Percentiles rank a stretch among this genome's conserved stretches.
These are phyloP conservation scores for Labroides dimidiatus DNA, from an alignment of 2,797 vertebrate genomes.

Conservation along the genomic window DNA sequence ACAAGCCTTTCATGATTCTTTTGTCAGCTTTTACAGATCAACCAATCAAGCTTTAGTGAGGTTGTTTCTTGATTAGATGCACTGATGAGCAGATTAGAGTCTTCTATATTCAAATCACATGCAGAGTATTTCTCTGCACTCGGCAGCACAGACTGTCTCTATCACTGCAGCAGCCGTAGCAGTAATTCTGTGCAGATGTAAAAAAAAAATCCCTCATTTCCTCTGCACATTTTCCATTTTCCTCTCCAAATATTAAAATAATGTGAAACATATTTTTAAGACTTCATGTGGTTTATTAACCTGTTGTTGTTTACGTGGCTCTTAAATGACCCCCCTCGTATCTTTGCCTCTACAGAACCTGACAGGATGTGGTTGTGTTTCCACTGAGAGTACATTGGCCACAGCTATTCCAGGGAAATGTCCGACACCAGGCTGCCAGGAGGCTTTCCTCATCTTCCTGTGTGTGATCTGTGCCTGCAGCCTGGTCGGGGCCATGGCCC, in stretches of 20 bases:
- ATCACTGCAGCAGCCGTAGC: constrained; percentile 1
- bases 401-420: constrained; percentile 93
- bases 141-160: constrained; percentile 22
- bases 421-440: constrained; percentile 92
- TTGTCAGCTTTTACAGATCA: constrained; percentile 20
- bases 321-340: not conserved
- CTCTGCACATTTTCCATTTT: not conserved
- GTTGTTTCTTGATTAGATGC: constrained; percentile 32
- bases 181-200: not conserved
- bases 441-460: constrained; percentile 96
- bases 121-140: constrained; percentile 32
- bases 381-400: constrained; percentile 80
- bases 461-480: constrained; percentile 98
- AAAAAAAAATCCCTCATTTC: not conserved
- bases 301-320: not conserved
- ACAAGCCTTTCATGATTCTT: constrained; percentile 12
- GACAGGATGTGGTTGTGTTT: constrained; percentile 90
- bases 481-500: constrained; percentile 98
- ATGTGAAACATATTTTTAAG: not conserved
- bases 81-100: constrained; percentile 39
- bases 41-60: constrained; percentile 21
- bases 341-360: constrained; percentile 86
- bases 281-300: not conserved
- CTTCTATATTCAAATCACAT: constrained; percentile 54
- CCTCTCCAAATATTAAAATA: constrained; percentile 6